Percentiles rank a stretch among this genome's conserved stretches.
Conservation (phyloP, 2,888 invertebrate genomes). For the Hyalella azteca region DNA sequence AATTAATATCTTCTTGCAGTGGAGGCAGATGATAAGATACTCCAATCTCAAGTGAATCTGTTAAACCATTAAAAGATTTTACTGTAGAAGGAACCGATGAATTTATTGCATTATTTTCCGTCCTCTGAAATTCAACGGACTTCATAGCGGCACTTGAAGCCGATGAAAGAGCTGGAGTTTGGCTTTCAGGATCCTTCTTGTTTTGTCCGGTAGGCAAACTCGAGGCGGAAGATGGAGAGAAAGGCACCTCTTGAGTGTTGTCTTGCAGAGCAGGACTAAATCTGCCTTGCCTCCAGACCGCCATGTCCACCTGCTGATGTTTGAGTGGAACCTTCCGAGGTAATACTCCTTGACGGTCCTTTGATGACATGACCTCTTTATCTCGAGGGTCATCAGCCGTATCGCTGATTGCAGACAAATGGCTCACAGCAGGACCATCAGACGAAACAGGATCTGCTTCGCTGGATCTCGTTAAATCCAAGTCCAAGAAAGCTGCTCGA, state of each 20-base stretch:
- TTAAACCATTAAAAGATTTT: not conserved
- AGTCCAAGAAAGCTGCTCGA: not conserved
- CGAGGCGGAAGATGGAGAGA: not conserved
- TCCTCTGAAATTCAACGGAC: not conserved
- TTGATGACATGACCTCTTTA: not conserved
- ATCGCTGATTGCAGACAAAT: no score
- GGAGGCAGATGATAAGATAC: not conserved
- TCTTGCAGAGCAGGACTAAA: not conserved
- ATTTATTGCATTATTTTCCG: not conserved
- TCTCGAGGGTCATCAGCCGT: not conserved
- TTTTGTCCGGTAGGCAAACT: not conserved
- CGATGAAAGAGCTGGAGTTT: not conserved
- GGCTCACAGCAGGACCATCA: no score
- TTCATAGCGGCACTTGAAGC: not conserved
- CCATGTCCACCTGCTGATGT: not conserved
- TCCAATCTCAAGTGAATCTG: not conserved
- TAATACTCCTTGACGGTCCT: not conserved
- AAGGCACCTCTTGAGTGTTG: constrained; percentile 1
- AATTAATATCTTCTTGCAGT: not conserved
- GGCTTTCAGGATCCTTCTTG: not conserved
- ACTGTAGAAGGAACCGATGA: not conserved
- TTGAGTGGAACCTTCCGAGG: not conserved
- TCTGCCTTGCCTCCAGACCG: not conserved
- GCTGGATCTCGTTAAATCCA: no score
- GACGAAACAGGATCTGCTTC: no score